Evolutionary conservation across 2,113 vertebrate species (phyloP).

Genomic region (Dromiciops gliroides): DNA sequence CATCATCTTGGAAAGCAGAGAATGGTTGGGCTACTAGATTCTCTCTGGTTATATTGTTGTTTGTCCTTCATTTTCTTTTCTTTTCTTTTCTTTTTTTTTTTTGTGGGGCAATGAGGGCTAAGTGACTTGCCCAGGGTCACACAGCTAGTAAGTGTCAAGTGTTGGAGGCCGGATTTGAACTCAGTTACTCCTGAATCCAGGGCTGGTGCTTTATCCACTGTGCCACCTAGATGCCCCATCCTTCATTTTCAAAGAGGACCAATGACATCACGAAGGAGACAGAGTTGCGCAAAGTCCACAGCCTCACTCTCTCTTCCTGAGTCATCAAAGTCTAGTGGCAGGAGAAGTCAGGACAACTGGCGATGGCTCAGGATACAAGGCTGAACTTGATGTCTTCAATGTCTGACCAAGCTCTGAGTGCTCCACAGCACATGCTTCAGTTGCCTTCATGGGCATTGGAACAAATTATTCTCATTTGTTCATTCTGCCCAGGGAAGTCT

Average conservation of each 20-base stretch:
- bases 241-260: not conserved
- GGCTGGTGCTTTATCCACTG: too few species aligned
- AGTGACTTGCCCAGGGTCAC: too few species aligned
- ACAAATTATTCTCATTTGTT: not conserved
- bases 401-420: not conserved
- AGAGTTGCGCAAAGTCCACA: not conserved
- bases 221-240: too few species aligned
- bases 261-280: not conserved
- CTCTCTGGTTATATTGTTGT: not conserved
- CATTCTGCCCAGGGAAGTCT: not conserved
- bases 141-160: too few species aligned
- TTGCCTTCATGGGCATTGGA: not conserved
- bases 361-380: not conserved
- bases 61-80: too few species aligned
- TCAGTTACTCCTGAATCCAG: too few species aligned
- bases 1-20: not conserved
- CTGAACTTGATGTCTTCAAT: not conserved
- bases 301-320: not conserved
- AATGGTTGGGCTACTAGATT: not conserved
- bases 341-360: not conserved
- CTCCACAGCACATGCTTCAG: not conserved
- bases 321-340: not conserved
- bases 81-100: too few species aligned
- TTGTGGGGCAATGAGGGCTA: too few species aligned
- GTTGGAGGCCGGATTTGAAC: too few species aligned